Evolutionary conservation across 2,888 invertebrate species (phyloP).

Genomic region (Mellilla xanthometata): DNA sequence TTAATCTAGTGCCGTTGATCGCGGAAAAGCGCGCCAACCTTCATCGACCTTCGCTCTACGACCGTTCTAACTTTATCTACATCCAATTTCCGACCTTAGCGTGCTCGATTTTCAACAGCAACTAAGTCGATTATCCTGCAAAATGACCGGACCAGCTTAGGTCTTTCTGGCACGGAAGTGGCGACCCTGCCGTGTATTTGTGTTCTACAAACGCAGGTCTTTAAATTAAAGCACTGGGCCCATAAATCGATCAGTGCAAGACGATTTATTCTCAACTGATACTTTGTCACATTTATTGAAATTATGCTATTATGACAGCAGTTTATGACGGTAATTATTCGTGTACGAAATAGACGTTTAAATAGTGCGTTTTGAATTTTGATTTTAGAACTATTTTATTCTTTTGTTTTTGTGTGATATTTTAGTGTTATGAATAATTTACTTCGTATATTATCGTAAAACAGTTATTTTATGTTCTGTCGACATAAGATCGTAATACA

Average conservation of each 20-base stretch:
- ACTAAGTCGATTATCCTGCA: conserved; percentile 35
- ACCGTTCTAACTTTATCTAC: conserved; percentile 58
- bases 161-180: conserved; percentile 31
- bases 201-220: conserved; percentile 59
- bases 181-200: conserved; percentile 60
- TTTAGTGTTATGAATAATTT: conserved; percentile 4
- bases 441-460: neutral
- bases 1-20: conserved; percentile 80
- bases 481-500: neutral
- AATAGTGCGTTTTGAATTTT: conserved; percentile 11
- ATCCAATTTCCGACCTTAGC: conserved; percentile 39
- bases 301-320: conserved; percentile 45
- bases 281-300: conserved; percentile 65
- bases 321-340: conserved; percentile 39
- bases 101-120: conserved; percentile 8
- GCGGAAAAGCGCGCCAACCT: conserved; percentile 82
- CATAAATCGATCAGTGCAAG: conserved; percentile 63
- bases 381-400: conserved; percentile 1
- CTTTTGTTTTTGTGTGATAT: conserved; percentile 7
- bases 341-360: conserved; percentile 28
- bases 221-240: conserved; percentile 63
- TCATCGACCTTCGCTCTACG: conserved; percentile 82
- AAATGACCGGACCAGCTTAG: conserved; percentile 21
- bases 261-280: conserved; percentile 61
- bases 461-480: conserved; percentile 14